Percentiles rank a stretch among this genome's conserved stretches.
Evolutionary conservation across 1,140 invertebrate genomes (phyloP).

Genomic region (Euwallacea similis): DNA sequence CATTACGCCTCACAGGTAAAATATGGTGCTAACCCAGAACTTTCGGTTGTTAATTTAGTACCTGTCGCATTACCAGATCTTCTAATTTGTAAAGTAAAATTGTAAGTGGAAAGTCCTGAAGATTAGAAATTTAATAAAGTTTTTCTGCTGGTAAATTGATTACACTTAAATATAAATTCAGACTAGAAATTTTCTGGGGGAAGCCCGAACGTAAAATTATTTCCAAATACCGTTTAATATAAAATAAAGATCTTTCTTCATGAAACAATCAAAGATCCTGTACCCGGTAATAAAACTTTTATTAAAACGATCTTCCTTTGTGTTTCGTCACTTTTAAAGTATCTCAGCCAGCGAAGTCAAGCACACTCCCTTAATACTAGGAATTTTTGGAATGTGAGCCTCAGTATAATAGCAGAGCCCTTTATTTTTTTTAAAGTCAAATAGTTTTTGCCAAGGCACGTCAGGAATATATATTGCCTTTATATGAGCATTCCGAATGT

Average conservation of each 20-base stretch:
- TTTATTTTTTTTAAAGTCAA: no score
- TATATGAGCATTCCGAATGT: no score
- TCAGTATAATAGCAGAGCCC: no score
- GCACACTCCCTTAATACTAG: no score
- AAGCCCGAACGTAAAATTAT: no score
- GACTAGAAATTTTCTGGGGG: no score
- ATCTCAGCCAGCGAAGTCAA: no score
- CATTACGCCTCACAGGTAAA: neutral
- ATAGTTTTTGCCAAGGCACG: no score
- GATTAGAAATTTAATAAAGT: neutral
- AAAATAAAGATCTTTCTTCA: neutral
- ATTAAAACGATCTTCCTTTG: no score
- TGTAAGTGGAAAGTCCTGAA: neutral
- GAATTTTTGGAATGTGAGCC: no score
- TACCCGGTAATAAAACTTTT: neutral
- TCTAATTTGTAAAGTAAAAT: neutral
- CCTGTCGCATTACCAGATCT: conserved; percentile 1
- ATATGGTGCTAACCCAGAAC: neutral
- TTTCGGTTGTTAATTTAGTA: conserved; percentile 1
- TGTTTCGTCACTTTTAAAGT: no score
- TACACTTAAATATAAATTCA: neutral
- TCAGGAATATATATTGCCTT: no score
- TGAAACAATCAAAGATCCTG: neutral
- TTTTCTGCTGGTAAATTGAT: neutral
- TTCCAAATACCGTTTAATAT: neutral